phyloP scores from a whole-genome alignment of 2,113 vertebrate genomes.

The Buteo buteo region DNA sequence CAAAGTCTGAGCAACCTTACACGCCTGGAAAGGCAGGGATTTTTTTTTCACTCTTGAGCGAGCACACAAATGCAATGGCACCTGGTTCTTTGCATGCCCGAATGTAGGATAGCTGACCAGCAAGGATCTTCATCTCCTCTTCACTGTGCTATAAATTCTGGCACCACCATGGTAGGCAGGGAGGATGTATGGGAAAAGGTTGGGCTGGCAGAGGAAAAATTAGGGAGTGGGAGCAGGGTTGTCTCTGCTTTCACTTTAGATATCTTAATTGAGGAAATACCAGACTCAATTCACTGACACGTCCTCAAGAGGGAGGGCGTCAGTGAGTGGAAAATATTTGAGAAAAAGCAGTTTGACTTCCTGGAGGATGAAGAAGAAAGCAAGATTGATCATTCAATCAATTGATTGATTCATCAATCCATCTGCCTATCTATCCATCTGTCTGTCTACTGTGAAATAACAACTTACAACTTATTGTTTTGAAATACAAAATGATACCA shows the following conservation, averaged over 20 bases:
- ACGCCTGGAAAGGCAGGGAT: not conserved
- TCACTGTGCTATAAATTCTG: not conserved
- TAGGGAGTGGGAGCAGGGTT: constrained; percentile 2
- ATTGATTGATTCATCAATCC: fast-evolving
- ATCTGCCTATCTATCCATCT: not conserved
- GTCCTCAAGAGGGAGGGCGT: not conserved
- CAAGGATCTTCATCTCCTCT: not conserved
- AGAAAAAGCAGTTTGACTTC: constrained; percentile 8
- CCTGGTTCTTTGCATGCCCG: not conserved
- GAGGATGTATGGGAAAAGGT: not conserved
- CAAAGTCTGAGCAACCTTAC: not conserved
- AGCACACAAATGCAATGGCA: not conserved
- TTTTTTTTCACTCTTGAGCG: not conserved
- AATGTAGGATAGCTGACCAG: not conserved
- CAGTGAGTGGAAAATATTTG: not conserved
- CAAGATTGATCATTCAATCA: not conserved
- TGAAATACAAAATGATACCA: not conserved
- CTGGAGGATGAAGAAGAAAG: not conserved
- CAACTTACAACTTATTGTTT: not conserved
- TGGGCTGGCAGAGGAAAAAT: not conserved
- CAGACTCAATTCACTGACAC: constrained; percentile 22
- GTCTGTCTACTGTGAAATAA: not conserved
- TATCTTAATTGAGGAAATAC: constrained; percentile 47
- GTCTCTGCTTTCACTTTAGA: constrained; percentile 48
- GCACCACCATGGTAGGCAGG: not conserved